Percentiles rank a stretch among this genome's conserved stretches.
Conservation (phyloP, 2,888 invertebrate species). For the Zygaena filipendulae region DNA sequence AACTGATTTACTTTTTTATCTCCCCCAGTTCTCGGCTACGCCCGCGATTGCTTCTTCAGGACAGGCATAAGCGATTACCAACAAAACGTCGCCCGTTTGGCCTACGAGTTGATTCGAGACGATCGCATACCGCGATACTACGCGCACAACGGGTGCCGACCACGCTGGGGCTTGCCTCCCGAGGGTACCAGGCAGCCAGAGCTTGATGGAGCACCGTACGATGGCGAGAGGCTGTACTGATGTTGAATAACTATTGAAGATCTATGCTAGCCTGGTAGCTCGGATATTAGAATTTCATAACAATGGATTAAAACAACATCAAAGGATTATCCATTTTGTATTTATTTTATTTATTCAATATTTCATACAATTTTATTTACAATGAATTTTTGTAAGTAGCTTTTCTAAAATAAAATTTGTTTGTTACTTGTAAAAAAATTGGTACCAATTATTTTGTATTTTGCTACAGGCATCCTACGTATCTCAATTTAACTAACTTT, state of each 20-base stretch:
- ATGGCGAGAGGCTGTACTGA: constrained; percentile 46
- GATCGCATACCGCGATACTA: constrained; percentile 40
- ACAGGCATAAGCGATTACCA: constrained; percentile 50
- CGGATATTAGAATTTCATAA: no score
- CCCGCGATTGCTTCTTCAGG: constrained; percentile 36
- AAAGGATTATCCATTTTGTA: no score
- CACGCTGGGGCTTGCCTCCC: constrained; percentile 46
- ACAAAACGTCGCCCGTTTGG: constrained; percentile 40
- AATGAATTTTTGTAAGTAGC: no score
- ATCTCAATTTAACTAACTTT: no score
- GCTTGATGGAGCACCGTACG: constrained; percentile 41
- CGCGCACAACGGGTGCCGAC: constrained; percentile 43
- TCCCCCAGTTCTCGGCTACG: constrained; percentile 46
- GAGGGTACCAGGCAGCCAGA: constrained; percentile 45
- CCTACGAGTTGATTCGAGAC: constrained; percentile 50
- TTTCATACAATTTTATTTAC: no score
- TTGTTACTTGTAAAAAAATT: no score
- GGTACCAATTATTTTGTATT: no score
- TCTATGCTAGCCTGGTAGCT: constrained; percentile 3
- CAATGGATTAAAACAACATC: no score
- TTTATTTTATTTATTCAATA: no score
- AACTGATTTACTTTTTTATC: no score
- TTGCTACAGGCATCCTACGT: no score
- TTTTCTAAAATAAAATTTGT: no score
- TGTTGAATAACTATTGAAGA: background rate